A percentile compares a stretch with the other conserved stretches of the same genome.
Conservation (phyloP, 2,888 invertebrate species). For the Acleris sparsana region DNA sequence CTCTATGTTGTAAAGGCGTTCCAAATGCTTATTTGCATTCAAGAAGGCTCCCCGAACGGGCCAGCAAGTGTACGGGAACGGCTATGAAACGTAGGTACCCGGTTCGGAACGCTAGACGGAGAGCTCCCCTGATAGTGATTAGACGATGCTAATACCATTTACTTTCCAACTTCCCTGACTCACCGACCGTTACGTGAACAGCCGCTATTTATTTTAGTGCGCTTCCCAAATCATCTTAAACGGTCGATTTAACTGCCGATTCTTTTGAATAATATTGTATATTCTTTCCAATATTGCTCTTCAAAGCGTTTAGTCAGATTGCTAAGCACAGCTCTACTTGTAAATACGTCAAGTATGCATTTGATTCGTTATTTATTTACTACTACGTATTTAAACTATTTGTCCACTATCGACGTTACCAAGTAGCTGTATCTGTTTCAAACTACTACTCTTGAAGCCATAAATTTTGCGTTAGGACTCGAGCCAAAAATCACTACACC, state of each 20-base stretch:
- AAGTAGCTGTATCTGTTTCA: slow-evolving; percentile 14
- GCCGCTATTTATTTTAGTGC: slow-evolving; percentile 73
- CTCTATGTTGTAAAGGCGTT: slow-evolving; percentile 79
- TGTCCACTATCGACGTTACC: not conserved
- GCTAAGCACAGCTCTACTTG: not conserved
- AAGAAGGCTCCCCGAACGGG: slow-evolving; percentile 74
- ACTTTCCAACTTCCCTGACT: slow-evolving; percentile 79
- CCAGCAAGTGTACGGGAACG: slow-evolving; percentile 74
- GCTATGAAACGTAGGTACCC: slow-evolving; percentile 57
- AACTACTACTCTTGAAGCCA: slow-evolving; percentile 16
- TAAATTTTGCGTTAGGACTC: slow-evolving; percentile 25
- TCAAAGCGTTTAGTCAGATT: not conserved
- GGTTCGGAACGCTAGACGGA: slow-evolving; percentile 65
- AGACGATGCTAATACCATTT: slow-evolving; percentile 82
- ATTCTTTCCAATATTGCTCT: not conserved
- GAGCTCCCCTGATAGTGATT: slow-evolving; percentile 80
- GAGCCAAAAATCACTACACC: slow-evolving; percentile 28
- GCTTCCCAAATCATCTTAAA: slow-evolving; percentile 70
- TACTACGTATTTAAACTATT: not conserved
- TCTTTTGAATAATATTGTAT: slow-evolving; percentile 37
- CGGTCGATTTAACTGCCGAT: slow-evolving; percentile 53
- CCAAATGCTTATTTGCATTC: slow-evolving; percentile 82
- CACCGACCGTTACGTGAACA: slow-evolving; percentile 75
- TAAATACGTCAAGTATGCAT: not conserved
- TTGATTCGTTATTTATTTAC: slow-evolving; percentile 1